phyloP scores from a whole-genome alignment of 2,888 invertebrate genomes.

The Calameuta idolon region DNA sequence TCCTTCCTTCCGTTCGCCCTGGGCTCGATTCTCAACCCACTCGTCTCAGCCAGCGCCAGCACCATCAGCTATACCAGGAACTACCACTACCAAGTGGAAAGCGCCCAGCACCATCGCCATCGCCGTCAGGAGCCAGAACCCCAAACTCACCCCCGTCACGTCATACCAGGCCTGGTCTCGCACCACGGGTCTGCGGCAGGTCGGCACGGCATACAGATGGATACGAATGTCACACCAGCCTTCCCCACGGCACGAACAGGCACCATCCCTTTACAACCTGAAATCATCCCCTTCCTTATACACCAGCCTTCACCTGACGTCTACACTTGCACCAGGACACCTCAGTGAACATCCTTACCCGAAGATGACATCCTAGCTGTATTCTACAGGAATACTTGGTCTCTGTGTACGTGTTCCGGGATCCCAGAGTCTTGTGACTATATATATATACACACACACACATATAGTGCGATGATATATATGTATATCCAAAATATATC shows the following conservation, averaged over 20 bases:
- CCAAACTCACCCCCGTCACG: conserved; percentile 29
- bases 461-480: too few species aligned
- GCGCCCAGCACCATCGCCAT: background rate
- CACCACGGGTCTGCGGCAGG: conserved; percentile 30
- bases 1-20: conserved; percentile 27
- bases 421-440: background rate
- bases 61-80: background rate
- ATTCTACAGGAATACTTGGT: background rate
- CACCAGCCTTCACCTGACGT: background rate
- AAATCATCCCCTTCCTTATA: background rate
- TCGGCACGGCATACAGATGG: conserved; percentile 36
- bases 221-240: conserved; percentile 38
- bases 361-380: background rate
- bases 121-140: conserved; percentile 7
- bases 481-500: too few species aligned
- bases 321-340: background rate
- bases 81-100: background rate
- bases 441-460: background rate
- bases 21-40: conserved; percentile 28
- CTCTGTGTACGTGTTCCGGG: background rate
- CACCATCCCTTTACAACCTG: background rate
- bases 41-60: conserved; percentile 22
- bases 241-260: conserved; percentile 9
- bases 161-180: conserved; percentile 30
- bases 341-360: background rate